A percentile compares a stretch with the other conserved stretches of the same genome.
Evolutionary conservation across 2,888 invertebrate species (phyloP).

Genomic region (Yponomeuta cagnagella): DNA sequence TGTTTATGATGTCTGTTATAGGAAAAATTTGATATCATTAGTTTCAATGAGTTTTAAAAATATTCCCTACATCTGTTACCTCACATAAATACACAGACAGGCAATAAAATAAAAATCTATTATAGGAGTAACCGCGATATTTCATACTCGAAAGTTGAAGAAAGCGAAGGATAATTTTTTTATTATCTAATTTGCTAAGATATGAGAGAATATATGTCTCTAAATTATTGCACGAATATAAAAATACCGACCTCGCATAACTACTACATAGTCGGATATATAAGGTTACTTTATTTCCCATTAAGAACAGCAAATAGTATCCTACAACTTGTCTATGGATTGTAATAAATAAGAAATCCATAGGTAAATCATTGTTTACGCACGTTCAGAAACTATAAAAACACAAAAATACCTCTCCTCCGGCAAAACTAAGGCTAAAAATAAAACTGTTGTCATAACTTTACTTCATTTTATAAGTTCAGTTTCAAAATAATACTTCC

Average conservation of each 20-base stretch:
- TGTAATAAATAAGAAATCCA: conserved; percentile 23
- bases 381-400: conserved; percentile 27
- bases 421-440: conserved; percentile 40
- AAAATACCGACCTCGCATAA: conserved; percentile 55
- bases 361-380: conserved; percentile 32
- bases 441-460: conserved; percentile 28
- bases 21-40: not conserved
- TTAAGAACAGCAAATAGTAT: not conserved
- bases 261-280: conserved; percentile 6
- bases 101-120: conserved; percentile 13
- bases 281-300: not conserved
- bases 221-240: conserved; percentile 67
- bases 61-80: not conserved
- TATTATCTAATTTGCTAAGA: conserved; percentile 68
- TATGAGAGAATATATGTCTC: conserved; percentile 59
- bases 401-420: conserved; percentile 43
- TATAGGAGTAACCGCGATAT: conserved; percentile 19
- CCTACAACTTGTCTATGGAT: conserved; percentile 34
- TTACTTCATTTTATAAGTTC: conserved; percentile 27
- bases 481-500: conserved; percentile 26
- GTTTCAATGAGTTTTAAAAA: not conserved
- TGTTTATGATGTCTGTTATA: not conserved
- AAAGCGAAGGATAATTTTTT: conserved; percentile 60
- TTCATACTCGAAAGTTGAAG: conserved; percentile 41
- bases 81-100: not conserved